These are phyloP conservation scores for Andrena minutula DNA, from an alignment of 2,888 invertebrate genomes.

Conservation along the genomic window DNA sequence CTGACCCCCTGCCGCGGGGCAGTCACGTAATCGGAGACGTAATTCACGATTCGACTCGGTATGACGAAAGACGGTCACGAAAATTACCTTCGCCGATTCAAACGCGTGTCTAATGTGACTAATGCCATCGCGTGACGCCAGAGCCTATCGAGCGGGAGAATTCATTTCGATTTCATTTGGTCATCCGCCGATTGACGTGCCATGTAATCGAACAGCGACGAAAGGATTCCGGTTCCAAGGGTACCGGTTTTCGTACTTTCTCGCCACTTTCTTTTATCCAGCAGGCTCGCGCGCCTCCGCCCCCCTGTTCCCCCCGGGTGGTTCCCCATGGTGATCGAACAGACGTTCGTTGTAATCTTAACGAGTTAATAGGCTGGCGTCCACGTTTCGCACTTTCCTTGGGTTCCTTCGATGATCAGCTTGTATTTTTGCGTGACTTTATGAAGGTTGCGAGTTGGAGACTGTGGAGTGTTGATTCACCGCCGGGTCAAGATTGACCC, in stretches of 20 bases:
- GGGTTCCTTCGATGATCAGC: background rate
- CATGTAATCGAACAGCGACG: constrained; percentile 48
- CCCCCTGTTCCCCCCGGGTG: background rate
- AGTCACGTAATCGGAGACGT: background rate
- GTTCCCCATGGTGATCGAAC: background rate
- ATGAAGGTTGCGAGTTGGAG: background rate
- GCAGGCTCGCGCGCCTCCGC: constrained; percentile 3
- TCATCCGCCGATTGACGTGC: constrained; percentile 55
- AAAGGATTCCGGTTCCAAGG: constrained; percentile 56
- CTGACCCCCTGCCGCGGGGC: background rate
- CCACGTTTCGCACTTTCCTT: background rate
- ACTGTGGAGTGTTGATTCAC: too few relatives aligned
- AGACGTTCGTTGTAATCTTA: background rate
- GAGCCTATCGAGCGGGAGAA: too few relatives aligned
- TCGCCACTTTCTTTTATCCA: constrained; percentile 61
- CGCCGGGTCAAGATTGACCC: too few relatives aligned
- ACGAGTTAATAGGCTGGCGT: background rate
- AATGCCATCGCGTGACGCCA: background rate
- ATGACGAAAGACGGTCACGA: background rate
- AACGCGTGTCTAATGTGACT: background rate
- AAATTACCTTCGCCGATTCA: background rate
- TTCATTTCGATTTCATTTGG: constrained; percentile 40
- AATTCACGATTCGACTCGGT: background rate
- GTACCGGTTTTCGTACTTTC: constrained; percentile 62
- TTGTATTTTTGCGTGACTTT: background rate